Percentiles rank a stretch among this genome's conserved stretches.
These are phyloP conservation scores for Penaeus vannamei DNA, from an alignment of 1,140 invertebrate genomes.

Conservation along the genomic window DNA sequence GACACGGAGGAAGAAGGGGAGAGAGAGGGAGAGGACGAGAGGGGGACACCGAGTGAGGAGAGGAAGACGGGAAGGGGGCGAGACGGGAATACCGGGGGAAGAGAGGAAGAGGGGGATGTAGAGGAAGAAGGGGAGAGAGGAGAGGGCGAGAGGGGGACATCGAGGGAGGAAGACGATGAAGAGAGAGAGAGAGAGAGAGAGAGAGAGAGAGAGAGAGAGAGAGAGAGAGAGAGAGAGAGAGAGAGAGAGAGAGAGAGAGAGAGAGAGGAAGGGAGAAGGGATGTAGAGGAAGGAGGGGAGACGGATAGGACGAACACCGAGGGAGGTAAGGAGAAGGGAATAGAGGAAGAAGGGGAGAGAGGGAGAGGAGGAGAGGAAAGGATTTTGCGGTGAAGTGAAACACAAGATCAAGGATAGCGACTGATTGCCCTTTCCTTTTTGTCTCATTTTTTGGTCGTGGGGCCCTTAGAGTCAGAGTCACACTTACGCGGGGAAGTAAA, in stretches of 20 bases:
- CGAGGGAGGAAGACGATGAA: neutral
- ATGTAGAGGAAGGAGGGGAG: neutral
- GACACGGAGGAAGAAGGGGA: neutral
- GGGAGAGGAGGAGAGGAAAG: neutral
- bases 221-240: neutral
- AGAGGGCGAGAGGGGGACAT: neutral
- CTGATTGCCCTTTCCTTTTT: too few species aligned
- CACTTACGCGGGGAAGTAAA: too few species aligned
- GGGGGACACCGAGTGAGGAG: neutral
- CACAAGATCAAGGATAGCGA: neutral
- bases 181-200: neutral
- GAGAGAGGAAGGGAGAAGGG: neutral
- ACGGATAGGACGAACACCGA: too few species aligned
- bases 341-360: neutral
- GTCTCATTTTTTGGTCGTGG: too few species aligned
- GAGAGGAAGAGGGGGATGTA: neutral
- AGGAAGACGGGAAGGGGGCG: neutral
- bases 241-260: neutral
- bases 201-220: neutral
- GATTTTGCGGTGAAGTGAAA: neutral
- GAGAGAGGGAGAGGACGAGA: constrained; percentile 3
- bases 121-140: neutral
- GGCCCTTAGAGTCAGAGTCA: too few species aligned
- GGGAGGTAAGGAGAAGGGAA: neutral
- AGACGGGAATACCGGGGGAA: neutral